Conservation (phyloP, 2,797 vertebrate species). For the Pangasius mekongensis region DNA sequence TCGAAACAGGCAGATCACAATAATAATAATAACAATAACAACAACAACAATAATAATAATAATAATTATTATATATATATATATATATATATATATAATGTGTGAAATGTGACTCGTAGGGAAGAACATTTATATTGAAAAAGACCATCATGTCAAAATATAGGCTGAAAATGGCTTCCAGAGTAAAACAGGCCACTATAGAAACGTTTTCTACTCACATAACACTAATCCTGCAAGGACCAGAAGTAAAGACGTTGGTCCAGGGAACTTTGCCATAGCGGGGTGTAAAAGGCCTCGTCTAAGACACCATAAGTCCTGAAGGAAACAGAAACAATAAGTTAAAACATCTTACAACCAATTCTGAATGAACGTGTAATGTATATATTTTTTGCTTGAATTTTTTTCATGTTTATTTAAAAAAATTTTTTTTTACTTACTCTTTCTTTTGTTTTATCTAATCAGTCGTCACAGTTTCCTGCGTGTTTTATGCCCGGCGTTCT, state of each 20-base stretch:
- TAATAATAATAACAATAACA: background rate
- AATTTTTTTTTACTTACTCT: conserved; percentile 64
- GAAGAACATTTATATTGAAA: background rate
- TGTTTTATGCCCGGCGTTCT: conserved; percentile 68
- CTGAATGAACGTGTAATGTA: background rate
- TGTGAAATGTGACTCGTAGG: background rate
- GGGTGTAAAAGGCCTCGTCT: conserved; percentile 69
- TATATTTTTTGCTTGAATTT: background rate
- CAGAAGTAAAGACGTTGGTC: conserved; percentile 78
- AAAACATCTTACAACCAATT: background rate
- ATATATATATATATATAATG: no score
- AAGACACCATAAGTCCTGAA: conserved; percentile 80
- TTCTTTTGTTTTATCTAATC: conserved; percentile 77
- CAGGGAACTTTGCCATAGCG: conserved; percentile 83
- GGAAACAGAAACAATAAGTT: conserved; percentile 69
- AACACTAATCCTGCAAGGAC: conserved; percentile 67
- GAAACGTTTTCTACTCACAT: conserved; percentile 70
- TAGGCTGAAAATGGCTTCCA: background rate
- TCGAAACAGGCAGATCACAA: background rate
- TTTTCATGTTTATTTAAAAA: background rate
- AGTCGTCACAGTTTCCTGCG: conserved; percentile 79
- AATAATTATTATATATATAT: no score
- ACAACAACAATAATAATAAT: background rate
- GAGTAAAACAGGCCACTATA: background rate
- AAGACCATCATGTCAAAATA: background rate